Base-by-base conservation (phyloP, 2,113 vertebrate genomes). In the Caranx ignobilis region DNA sequence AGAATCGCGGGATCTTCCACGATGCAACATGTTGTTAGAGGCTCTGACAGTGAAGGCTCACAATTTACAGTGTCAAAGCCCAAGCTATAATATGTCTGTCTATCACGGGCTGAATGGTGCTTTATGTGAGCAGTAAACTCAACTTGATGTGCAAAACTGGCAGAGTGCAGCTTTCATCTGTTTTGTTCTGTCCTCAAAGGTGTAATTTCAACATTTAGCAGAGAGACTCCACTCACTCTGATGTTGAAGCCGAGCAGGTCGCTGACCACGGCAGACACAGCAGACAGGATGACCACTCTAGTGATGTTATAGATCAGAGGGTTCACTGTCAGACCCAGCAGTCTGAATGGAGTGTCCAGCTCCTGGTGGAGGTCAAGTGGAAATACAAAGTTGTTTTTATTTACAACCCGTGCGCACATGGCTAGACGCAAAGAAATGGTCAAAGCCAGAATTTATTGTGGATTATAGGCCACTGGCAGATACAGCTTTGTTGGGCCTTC, bases 271-370 rank as follows among this genome's bases (percentile, higher is more conserved):
- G 97, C 98, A 0, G 98, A 99, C 84, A 99, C 95, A 5, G 97
- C 98, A 13, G 98, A 99, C 79, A 99, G 95, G 85, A 99, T 99
- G 54, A 99, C 97, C 16, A 99, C 97, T 2, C 96, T 95, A 1
- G 98, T 99, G 82, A 99, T 99, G 77, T 99, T 99, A 87, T 98
- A 99, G 93, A 99, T 97, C 31, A 99, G 87, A 2, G 98, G 98
- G 79, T 99, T 99, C 93, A 98, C 97, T 0, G 98, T 98, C 89
- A 99, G 94, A 2, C 98, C 97, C 9, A 99, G 96, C 11, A 99
- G 95, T 88, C 98, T 94, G 88, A 99, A 99, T 0, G 98, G 98
- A 50, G 95, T 96, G 71, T 99, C 98, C 76, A 99, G 57, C 75
- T 99, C 98, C 98, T 99, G 92, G 12, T 41, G 75, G 55, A 55